Conservation (phyloP, 2,888 invertebrate species). For the Pegoplata infirma region DNA sequence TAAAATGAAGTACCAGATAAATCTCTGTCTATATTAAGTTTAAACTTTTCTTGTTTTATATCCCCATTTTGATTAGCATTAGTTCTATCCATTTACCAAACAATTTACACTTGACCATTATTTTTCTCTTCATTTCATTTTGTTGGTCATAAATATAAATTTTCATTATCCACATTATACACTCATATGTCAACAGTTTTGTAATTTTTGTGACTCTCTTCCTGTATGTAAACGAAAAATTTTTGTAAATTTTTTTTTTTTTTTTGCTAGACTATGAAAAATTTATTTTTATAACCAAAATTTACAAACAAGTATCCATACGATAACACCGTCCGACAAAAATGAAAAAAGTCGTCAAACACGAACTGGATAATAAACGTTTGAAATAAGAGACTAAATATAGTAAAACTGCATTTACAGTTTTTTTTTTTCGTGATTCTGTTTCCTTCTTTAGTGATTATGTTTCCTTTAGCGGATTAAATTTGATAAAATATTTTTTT, state of each 20-base stretch:
- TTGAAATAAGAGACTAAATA: too few relatives aligned
- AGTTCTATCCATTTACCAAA: constrained; percentile 52
- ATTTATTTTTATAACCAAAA: too few relatives aligned
- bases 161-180: constrained; percentile 63
- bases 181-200: constrained; percentile 65
- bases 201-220: constrained; percentile 59
- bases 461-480: too few relatives aligned
- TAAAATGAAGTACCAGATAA: too few relatives aligned
- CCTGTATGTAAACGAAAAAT: constrained; percentile 9
- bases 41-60: constrained; percentile 3
- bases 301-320: too few relatives aligned
- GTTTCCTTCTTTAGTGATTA: too few relatives aligned
- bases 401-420: too few relatives aligned
- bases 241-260: constrained; percentile 10
- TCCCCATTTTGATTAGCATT: constrained; percentile 27
- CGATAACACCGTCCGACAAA: too few relatives aligned
- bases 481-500: too few relatives aligned
- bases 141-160: constrained; percentile 64
- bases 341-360: too few relatives aligned
- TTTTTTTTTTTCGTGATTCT: too few relatives aligned
- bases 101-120: constrained; percentile 60
- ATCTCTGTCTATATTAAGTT: not conserved
- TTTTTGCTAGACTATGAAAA: constrained; percentile 39
- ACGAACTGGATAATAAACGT: too few relatives aligned
- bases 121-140: constrained; percentile 54